A percentile compares a stretch with the other conserved stretches of the same genome.
Evolutionary conservation across 2,797 vertebrate species (phyloP).

Genomic region (Capromys pilorides): DNA sequence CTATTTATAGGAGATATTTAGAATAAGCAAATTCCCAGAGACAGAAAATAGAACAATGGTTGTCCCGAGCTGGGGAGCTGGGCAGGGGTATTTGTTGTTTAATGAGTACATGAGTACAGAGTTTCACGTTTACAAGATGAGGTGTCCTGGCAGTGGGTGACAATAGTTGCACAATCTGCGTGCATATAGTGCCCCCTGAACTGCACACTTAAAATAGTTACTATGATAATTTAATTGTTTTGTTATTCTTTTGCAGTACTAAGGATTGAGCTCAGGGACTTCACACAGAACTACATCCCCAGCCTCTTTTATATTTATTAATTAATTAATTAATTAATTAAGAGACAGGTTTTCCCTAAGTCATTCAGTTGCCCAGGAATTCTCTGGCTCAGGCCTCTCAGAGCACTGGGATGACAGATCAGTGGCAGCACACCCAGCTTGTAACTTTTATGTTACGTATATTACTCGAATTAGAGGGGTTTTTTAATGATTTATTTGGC

Average conservation of each 20-base stretch:
- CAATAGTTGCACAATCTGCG: neutral
- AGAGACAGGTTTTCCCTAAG: neutral
- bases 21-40: neutral
- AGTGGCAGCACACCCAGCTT: neutral
- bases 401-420: neutral
- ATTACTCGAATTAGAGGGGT: conserved; percentile 15
- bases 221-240: neutral
- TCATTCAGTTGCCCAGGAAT: neutral
- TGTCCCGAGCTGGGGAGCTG: neutral
- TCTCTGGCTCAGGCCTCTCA: neutral
- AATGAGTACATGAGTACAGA: neutral
- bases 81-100: neutral
- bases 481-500: neutral
- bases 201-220: neutral
- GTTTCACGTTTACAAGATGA: neutral
- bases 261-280: neutral
- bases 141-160: neutral
- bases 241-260: neutral
- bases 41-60: neutral
- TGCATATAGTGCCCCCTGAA: neutral
- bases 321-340: neutral
- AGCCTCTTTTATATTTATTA: neutral
- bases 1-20: neutral
- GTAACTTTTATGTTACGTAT: neutral
- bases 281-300: neutral